A percentile compares a stretch with the other conserved stretches of the same genome.
Conservation (phyloP, 1,140 invertebrate species). For the Plutomurus gul region DNA sequence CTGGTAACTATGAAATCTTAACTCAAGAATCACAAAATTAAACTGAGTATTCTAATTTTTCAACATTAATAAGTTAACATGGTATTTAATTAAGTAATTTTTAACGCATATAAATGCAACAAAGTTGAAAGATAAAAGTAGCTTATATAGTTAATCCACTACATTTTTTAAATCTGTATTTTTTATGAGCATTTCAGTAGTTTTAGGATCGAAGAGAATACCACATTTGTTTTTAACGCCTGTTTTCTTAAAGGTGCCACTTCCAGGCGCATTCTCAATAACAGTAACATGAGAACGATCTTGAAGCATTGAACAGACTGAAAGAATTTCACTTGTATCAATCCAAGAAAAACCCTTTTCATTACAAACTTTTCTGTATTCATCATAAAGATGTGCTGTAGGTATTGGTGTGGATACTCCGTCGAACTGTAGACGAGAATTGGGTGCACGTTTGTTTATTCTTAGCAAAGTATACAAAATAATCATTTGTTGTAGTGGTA, state of each 20-base stretch:
- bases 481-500: constrained; percentile 49
- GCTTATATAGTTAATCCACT: neutral
- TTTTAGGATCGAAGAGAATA: constrained; percentile 33
- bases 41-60: no score
- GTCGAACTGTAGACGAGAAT: neutral
- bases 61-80: no score
- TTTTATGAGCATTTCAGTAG: neutral
- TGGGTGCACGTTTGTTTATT: constrained; percentile 28
- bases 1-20: no score
- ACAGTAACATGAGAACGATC: constrained; percentile 41
- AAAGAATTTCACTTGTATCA: constrained; percentile 49
- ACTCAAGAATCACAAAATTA: no score
- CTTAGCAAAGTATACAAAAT: constrained; percentile 42
- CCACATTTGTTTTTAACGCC: neutral
- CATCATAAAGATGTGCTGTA: constrained; percentile 33
- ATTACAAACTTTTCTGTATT: constrained; percentile 47
- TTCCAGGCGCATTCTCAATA: constrained; percentile 22
- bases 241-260: neutral
- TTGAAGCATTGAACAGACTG: constrained; percentile 46
- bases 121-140: no score
- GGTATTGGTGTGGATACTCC: constrained; percentile 44
- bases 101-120: no score
- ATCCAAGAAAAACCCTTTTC: constrained; percentile 46
- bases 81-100: no score
- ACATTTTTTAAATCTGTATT: neutral